Conservation (phyloP, 2,888 invertebrate species). For the Capitulum mitella region DNA sequence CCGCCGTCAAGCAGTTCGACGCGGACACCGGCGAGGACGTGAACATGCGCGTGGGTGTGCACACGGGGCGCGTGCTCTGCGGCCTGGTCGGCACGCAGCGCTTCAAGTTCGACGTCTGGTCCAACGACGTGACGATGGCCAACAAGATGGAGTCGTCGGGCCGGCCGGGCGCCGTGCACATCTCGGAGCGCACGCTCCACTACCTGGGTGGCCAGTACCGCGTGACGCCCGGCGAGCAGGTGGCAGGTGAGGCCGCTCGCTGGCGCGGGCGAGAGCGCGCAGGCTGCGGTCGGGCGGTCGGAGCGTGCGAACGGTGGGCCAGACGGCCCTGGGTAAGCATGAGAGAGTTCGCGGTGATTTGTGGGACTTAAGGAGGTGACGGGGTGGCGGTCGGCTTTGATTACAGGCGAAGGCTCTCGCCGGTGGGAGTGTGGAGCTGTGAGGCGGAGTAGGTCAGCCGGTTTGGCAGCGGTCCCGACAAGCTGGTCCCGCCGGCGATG, state of each 20-base stretch:
- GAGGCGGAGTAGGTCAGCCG: too few relatives aligned
- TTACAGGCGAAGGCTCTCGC: too few relatives aligned
- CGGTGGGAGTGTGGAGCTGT: too few relatives aligned
- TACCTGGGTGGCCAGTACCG: constrained; percentile 73
- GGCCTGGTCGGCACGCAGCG: constrained; percentile 90
- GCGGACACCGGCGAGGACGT: constrained; percentile 78
- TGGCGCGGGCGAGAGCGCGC: too few relatives aligned
- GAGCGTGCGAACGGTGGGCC: too few relatives aligned
- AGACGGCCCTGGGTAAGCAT: too few relatives aligned
- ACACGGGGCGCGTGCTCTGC: constrained; percentile 83
- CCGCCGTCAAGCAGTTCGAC: constrained; percentile 82
- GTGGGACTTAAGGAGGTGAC: too few relatives aligned
- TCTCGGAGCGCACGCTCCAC: constrained; percentile 76
- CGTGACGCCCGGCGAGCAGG: constrained; percentile 71
- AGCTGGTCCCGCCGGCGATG: too few relatives aligned
- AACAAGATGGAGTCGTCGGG: constrained; percentile 94
- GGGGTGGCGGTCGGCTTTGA: too few relatives aligned
- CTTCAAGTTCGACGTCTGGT: constrained; percentile 98
- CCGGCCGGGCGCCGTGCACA: constrained; percentile 80
- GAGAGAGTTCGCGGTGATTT: too few relatives aligned
- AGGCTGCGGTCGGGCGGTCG: too few relatives aligned
- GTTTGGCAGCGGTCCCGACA: too few relatives aligned
- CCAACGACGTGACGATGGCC: constrained; percentile 90
- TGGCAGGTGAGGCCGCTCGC: constrained; percentile 69
- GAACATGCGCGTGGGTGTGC: constrained; percentile 94